These are phyloP conservation scores for Marisa cornuarietis DNA, from an alignment of 1,140 invertebrate species.

Conservation along the genomic window DNA sequence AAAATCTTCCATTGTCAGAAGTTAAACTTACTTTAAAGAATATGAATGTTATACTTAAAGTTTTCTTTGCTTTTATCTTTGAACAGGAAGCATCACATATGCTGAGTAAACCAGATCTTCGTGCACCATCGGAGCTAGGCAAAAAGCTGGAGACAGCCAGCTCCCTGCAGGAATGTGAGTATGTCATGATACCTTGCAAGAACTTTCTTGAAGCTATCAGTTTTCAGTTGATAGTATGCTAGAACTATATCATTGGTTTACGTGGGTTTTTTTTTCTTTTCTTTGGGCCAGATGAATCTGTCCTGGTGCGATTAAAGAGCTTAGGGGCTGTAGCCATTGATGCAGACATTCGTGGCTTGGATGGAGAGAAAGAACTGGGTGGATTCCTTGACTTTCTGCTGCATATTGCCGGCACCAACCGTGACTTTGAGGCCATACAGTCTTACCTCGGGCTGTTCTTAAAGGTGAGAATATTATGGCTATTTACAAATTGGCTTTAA, in stretches of 20 bases:
- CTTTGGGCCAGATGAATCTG: slow-evolving; percentile 47
- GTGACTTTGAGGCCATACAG: slow-evolving; percentile 91
- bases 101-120: slow-evolving; percentile 30
- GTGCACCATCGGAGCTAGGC: slow-evolving; percentile 40
- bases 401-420: slow-evolving; percentile 78
- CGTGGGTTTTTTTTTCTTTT: no score
- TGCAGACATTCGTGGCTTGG: slow-evolving; percentile 85
- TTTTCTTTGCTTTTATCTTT: background rate
- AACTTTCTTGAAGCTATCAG: no score
- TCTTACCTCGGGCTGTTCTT: slow-evolving; percentile 92
- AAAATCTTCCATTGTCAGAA: no score
- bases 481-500: background rate
- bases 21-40: no score
- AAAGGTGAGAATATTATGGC: slow-evolving; percentile 70
- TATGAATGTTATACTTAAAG: no score
- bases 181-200: no score
- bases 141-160: slow-evolving; percentile 36
- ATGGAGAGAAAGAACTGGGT: slow-evolving; percentile 77
- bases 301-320: slow-evolving; percentile 80
- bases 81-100: slow-evolving; percentile 30
- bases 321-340: slow-evolving; percentile 88
- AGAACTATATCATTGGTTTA: no score
- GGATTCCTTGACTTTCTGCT: slow-evolving; percentile 84
- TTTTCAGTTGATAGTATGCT: no score
- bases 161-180: background rate